Evolutionary conservation across 2,888 invertebrate genomes (phyloP).

Genomic region (Nezara viridula): DNA sequence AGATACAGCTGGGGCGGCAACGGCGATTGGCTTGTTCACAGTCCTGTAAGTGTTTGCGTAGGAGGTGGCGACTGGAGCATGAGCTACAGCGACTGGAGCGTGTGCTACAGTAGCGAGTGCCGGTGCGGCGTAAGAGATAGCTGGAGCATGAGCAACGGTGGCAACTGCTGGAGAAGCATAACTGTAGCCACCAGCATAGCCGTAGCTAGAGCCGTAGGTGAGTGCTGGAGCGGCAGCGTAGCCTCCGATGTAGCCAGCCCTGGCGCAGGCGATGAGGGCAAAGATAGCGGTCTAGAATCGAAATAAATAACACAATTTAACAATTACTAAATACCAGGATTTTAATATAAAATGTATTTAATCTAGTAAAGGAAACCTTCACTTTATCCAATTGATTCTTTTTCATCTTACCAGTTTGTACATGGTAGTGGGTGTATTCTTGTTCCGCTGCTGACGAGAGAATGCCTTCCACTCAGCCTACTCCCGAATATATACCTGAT

Average conservation of each 20-base stretch:
- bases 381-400: too few relatives aligned
- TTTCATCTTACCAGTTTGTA: not conserved
- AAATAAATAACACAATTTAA: too few relatives aligned
- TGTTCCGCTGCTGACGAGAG: not conserved
- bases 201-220: not conserved
- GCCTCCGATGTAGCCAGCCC: not conserved
- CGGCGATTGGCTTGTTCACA: conserved; percentile 54
- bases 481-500: not conserved
- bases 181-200: not conserved
- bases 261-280: not conserved
- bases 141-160: too few relatives aligned
- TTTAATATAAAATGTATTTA: too few relatives aligned
- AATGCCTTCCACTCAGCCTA: not conserved
- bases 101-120: conserved; percentile 66
- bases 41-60: conserved; percentile 77
- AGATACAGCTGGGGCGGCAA: conserved; percentile 46
- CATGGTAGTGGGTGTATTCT: not conserved
- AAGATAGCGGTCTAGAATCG: not conserved
- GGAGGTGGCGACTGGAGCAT: conserved; percentile 71
- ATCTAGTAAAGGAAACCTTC: too few relatives aligned
- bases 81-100: conserved; percentile 60
- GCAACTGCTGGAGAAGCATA: too few relatives aligned
- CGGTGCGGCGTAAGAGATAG: conserved; percentile 67
- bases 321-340: too few relatives aligned
- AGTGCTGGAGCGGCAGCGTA: conserved; percentile 3